Base-by-base conservation (phyloP, 2,888 invertebrate genomes). In the Torymus auratus region DNA sequence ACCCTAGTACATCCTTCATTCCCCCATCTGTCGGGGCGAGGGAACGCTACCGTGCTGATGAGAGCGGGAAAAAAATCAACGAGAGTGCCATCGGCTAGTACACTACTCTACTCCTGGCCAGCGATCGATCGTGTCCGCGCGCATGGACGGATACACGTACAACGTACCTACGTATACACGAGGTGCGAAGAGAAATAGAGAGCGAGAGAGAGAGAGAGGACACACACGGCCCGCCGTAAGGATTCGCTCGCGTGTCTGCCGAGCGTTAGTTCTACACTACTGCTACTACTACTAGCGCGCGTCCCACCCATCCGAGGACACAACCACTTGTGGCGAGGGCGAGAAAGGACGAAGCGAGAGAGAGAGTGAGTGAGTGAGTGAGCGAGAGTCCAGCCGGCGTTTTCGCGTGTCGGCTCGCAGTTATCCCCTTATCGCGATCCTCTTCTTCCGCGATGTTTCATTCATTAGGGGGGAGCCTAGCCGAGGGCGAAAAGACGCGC, bases 261-360 rank as follows among this genome's bases (percentile, higher is more conserved):
- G 72, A 20, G 56, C 58, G 71, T 81, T 52, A 56, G 2, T 60
- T 28, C 52, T 12, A 7, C 65, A 41, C 41, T 41, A 41, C 3
- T 41, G 7, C 41, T 41, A 41, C 41, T 7, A 41, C 41, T 41
- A 41, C 28, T 28, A 28, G 41, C 41, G 41, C 41, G 69, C 68
- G 84, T 83, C 83, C 65, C 58, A 70, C 62, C 69, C 53, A 70
- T 61, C 56, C 73, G 72, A 85, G 86, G 85, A 82, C 87, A 86
- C 89, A 89, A 90, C 90, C 90, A 89, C 89, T 89, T 89, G 89
- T 89, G 87, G 41, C 41, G 89, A 87, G 83, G 88, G 84, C 78
- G 76, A 65, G 23, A 71, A 71, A 64, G 68, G 62, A 77, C 68
- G 70, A 41, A 41, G 7, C 41, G 41, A 41, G 41, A 7, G 1